Percentiles rank a stretch among this genome's conserved stretches.
Evolutionary conservation across 2,888 invertebrate genomes (phyloP).

Genomic region (Gandaritis pyraliata): DNA sequence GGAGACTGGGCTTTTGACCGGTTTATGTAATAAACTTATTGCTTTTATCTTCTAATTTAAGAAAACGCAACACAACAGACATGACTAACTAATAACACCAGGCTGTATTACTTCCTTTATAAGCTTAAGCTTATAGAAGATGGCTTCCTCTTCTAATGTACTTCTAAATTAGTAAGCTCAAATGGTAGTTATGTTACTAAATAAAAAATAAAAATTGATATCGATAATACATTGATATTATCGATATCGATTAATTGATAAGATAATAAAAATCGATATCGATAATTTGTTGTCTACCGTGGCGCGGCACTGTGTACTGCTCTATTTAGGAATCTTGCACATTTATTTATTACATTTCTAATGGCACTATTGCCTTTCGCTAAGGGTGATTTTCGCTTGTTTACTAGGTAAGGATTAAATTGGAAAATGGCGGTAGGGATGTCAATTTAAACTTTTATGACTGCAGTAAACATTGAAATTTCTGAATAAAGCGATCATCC

Average conservation of each 20-base stretch:
- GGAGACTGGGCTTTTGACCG: slow-evolving; percentile 35
- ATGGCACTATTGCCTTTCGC: neutral
- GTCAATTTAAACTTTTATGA: slow-evolving; percentile 45
- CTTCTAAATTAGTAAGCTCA: no score
- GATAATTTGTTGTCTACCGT: slow-evolving; percentile 41
- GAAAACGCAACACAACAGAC: neutral
- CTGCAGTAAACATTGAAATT: slow-evolving; percentile 39
- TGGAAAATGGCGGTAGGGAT: slow-evolving; percentile 40
- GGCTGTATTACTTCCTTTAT: neutral
- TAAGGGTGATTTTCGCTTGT: slow-evolving; percentile 29
- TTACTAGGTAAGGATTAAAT: slow-evolving; percentile 18
- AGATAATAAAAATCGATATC: slow-evolving; percentile 39
- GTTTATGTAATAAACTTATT: slow-evolving; percentile 43
- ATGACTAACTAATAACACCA: neutral
- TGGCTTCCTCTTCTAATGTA: neutral
- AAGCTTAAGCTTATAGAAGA: neutral
- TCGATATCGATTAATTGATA: no score
- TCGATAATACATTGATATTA: no score
- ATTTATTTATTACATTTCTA: slow-evolving; percentile 3
- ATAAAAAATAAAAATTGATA: no score
- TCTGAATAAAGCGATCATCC: slow-evolving; percentile 36
- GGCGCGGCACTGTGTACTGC: slow-evolving; percentile 47
- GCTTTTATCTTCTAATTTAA: slow-evolving; percentile 27
- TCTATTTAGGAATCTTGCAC: slow-evolving; percentile 39
- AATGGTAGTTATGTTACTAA: no score